Evolutionary conservation across 2,113 vertebrate species (phyloP).

Genomic region (Eretmodus cyanostictus): DNA sequence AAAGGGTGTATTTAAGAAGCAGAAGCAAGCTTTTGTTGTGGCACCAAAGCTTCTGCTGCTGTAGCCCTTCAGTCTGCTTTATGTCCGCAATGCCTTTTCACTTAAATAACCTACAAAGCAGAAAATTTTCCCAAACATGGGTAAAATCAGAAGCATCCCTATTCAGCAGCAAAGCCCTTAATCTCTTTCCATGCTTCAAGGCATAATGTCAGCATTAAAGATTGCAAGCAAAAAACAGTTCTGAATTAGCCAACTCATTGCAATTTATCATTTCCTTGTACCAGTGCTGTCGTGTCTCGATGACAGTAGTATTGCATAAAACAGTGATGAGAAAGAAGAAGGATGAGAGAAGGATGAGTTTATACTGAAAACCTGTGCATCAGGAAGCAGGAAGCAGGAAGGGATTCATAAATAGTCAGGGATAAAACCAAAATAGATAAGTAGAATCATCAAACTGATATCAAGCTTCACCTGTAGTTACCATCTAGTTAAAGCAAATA

Average conservation of each 20-base stretch:
- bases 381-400: neutral
- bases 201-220: neutral
- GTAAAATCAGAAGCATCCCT: slow-evolving; percentile 43
- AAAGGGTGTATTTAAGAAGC: slow-evolving; percentile 10
- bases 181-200: neutral
- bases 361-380: neutral
- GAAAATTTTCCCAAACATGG: slow-evolving; percentile 5
- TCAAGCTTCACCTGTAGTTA: neutral
- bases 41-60: neutral
- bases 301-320: neutral
- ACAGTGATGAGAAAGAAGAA: neutral
- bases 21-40: slow-evolving; percentile 10
- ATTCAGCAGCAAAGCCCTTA: slow-evolving; percentile 18
- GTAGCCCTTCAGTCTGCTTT: slow-evolving; percentile 1
- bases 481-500: neutral
- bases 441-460: neutral
- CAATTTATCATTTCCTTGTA: neutral
- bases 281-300: rapidly evolving
- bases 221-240: neutral
- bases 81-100: slow-evolving; percentile 5
- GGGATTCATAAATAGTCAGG: neutral
- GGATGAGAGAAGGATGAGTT: neutral
- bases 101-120: slow-evolving; percentile 37
- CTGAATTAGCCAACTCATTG: neutral
- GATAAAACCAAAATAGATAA: rapidly evolving